Evolutionary conservation across 53 echinoderm and acorn worm genomes (phyloP), one percentile per base, ranked within the genome.

Genomic region (Crossaster papposus): DNA sequence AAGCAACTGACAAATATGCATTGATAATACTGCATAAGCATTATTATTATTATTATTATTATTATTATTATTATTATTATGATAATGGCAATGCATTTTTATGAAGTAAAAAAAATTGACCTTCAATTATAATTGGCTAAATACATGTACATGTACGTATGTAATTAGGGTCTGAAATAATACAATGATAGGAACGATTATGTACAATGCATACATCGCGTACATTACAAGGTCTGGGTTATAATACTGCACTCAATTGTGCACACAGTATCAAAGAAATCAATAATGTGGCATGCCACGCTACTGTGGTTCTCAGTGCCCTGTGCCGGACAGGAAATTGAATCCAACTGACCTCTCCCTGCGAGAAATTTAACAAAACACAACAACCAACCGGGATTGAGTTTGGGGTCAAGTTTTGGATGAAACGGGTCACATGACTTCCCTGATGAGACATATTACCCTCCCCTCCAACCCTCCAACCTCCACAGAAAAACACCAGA

Each of bases 291-390:
- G 75, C 18, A 2, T 2, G 68, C 24, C 1, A 26, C 4, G 44
- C 6, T 44, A 44, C 44, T 44, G 22, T n/a, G 24, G 28, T 68
- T 18, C 65, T 8, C 65, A 2, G 26, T 9, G n/a, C n/a, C n/a
- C n/a, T 14, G 1, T 23, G 32, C 30, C 23, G 50, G 80, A 80
- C 80, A 80, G 80, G 80, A 80, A 80, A 80, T 80, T 80, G 58
- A 80, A 54, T 29, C 80, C 80, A 80, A 80, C 2, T 80, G 80
- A 54, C 22, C 51, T 78, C 51, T 44, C 50, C 17, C 15, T 70
- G 70, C 35, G 74, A 11, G 70, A 12, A 44, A 78, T 35, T 33
- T 31, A 68, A 68, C 17, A 14, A 68, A 28, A 68, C n/a, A n/a
- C 28, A 68, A 36, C 29, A 30, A n/a, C 24, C 13, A 11, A 71